Evolutionary conservation across 2,113 vertebrate species (phyloP).

Genomic region (Mus musculus): GRCm39 chr4:26627001-26627500

Average conservation of each 20-base stretch:
- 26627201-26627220: not conserved
- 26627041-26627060: not conserved
- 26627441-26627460: slow-evolving; percentile 87
- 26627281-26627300: not conserved
- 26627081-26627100: not conserved
- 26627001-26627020: not conserved
- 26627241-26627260: not conserved
- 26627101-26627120: not conserved
- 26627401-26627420: slow-evolving; percentile 76
- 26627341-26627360: slow-evolving; percentile 61
- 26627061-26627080: not conserved
- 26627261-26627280: slow-evolving; percentile 9
- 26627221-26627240: not conserved
- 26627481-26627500: slow-evolving; percentile 84
- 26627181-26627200: not conserved
- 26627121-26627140: not conserved
- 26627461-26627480: slow-evolving; percentile 86
- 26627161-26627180: not conserved
- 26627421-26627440: slow-evolving; percentile 79
- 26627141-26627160: not conserved
- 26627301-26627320: slow-evolving; percentile 66
- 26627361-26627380: slow-evolving; percentile 71
- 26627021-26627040: not conserved
- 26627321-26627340: slow-evolving; percentile 72
- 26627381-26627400: slow-evolving; percentile 76